Evolutionary conservation across 2,797 vertebrate species (phyloP).

Genomic region (Manis pentadactyla): DNA sequence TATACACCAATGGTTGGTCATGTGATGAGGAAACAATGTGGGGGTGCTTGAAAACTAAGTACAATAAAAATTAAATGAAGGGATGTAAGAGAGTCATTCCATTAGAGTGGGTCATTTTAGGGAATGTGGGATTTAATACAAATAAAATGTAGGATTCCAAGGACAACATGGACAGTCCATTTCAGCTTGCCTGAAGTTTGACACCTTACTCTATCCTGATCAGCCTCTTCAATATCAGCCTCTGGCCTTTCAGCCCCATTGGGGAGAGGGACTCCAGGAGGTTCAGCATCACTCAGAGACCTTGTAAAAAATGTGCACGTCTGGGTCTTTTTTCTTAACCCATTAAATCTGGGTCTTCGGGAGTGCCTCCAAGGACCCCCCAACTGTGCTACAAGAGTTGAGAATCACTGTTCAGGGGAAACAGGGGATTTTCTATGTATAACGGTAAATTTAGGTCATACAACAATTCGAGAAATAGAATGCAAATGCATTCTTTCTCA

Average conservation of each 20-base stretch:
- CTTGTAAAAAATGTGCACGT: neutral
- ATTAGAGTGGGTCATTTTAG: neutral
- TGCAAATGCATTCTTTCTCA: neutral
- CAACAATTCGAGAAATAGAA: neutral
- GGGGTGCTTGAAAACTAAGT: neutral
- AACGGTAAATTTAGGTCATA: neutral
- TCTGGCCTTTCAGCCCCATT: neutral
- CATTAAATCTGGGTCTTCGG: neutral
- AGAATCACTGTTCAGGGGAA: neutral
- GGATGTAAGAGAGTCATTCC: neutral
- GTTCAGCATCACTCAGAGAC: neutral
- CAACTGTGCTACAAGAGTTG: neutral
- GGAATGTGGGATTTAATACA: neutral
- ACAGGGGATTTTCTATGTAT: neutral
- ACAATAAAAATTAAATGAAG: neutral
- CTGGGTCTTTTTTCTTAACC: neutral
- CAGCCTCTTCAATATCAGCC: neutral
- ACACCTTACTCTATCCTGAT: too few relatives aligned
- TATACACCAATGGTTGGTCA: neutral
- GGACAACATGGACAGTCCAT: neutral
- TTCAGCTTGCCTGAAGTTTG: neutral
- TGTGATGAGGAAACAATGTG: neutral
- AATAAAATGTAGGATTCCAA: neutral
- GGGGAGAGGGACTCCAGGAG: neutral
- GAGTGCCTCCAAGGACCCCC: neutral